phyloP scores from a whole-genome alignment of 2,888 invertebrate genomes.

The Andrena trimmerana region DNA sequence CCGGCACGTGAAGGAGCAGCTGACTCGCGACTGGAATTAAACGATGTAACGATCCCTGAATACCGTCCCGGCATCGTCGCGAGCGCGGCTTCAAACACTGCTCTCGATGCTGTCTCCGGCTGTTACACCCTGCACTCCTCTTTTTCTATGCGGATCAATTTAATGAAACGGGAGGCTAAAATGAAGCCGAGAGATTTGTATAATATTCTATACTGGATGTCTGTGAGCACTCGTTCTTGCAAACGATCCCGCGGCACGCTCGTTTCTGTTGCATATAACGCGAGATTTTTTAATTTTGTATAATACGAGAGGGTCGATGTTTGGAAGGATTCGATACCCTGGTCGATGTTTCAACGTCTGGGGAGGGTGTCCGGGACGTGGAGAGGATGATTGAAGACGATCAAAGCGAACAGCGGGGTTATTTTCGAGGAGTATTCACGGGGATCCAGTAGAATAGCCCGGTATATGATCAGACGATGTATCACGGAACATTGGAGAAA shows the following conservation, averaged over 20 bases:
- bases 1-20: no score
- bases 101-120: constrained; percentile 32
- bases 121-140: constrained; percentile 14
- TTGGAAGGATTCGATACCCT: background rate
- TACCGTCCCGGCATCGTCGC: constrained; percentile 62
- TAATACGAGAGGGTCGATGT: constrained; percentile 4
- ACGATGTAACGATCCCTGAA: constrained; percentile 53
- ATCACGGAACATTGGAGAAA: constrained; percentile 14
- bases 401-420: background rate
- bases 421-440: constrained; percentile 35
- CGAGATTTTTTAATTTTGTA: constrained; percentile 36
- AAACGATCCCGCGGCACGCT: background rate
- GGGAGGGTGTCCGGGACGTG: background rate
- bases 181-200: background rate
- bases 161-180: background rate
- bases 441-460: constrained; percentile 40
- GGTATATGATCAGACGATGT: constrained; percentile 33
- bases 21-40: background rate
- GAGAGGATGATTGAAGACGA: background rate
- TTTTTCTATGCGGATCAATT: background rate
- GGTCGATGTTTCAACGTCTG: constrained; percentile 3
- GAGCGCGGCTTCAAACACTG: constrained; percentile 21
- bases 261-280: background rate
- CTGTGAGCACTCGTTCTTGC: constrained; percentile 22
- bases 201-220: constrained; percentile 13